These are phyloP conservation scores for Trachythela sp. DNA, from an alignment of 64 coral and sea anemone genomes.

Conservation along the genomic window DNA sequence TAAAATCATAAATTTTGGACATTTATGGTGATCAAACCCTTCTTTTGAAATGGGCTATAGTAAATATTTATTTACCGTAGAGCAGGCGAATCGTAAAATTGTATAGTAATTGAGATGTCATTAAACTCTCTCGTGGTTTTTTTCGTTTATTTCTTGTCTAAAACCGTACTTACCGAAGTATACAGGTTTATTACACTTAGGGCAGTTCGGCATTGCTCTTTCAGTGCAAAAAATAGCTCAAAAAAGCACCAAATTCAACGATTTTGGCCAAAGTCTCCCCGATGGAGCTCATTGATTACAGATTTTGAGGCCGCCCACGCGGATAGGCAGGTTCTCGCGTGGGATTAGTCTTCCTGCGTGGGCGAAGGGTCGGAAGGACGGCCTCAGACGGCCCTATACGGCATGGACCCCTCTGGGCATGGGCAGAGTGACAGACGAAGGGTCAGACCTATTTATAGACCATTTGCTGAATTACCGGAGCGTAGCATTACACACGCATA, in stretches of 20 bases:
- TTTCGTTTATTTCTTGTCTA: not conserved
- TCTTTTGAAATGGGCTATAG: no score
- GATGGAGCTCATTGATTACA: not conserved
- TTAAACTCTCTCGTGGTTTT: not conserved
- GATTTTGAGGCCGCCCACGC: not conserved
- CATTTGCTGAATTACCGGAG: no score
- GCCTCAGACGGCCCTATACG: no score
- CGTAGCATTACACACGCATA: no score
- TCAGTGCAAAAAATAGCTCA: not conserved
- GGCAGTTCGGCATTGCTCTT: constrained; percentile 84
- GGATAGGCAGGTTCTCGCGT: not conserved
- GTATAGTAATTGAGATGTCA: not conserved
- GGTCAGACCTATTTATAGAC: no score
- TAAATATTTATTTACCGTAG: not conserved
- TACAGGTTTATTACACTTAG: constrained; percentile 87
- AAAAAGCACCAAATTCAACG: not conserved
- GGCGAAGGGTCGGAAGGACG: not conserved
- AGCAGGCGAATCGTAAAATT: not conserved
- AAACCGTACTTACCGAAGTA: constrained; percentile 81
- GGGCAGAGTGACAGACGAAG: no score
- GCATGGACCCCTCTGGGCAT: not conserved
- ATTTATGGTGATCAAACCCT: not conserved
- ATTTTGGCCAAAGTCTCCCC: not conserved
- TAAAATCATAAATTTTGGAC: not conserved
- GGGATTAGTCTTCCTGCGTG: not conserved